A percentile compares a stretch with the other conserved stretches of the same genome.
Conservation (phyloP, 2,888 invertebrate species). For the Sisyra nigra region DNA sequence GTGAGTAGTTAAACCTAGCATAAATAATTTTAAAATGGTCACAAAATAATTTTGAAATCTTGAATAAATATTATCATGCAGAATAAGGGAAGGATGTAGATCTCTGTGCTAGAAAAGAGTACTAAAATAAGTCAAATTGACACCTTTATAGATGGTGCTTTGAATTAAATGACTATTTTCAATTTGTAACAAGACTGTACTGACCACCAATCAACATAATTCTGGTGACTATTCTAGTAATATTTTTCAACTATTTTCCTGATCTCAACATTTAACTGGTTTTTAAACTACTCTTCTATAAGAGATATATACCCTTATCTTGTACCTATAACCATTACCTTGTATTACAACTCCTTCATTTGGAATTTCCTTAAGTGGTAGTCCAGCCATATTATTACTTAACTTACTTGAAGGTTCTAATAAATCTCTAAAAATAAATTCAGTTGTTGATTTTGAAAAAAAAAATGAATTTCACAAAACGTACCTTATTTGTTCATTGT, state of each 20-base stretch:
- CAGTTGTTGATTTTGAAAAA: conserved; percentile 1
- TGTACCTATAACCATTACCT: conserved; percentile 16
- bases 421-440: conserved; percentile 20
- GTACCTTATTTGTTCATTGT: conserved; percentile 57
- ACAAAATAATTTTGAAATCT: background rate
- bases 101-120: too few relatives aligned
- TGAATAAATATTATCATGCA: too few relatives aligned
- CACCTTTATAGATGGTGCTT: too few relatives aligned
- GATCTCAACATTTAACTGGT: too few relatives aligned
- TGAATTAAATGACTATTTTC: too few relatives aligned
- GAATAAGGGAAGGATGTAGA: too few relatives aligned
- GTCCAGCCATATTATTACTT: conserved; percentile 14
- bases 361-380: conserved; percentile 33
- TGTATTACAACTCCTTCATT: conserved; percentile 34
- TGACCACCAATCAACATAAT: too few relatives aligned
- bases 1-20: conserved; percentile 47
- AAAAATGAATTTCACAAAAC: background rate
- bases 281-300: too few relatives aligned
- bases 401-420: conserved; percentile 21
- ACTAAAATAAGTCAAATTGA: background rate
- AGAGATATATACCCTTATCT: too few relatives aligned
- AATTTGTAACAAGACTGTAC: too few relatives aligned
- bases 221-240: too few relatives aligned
- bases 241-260: too few relatives aligned
- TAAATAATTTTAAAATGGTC: background rate